phyloP scores from a whole-genome alignment of 2,113 vertebrate species.

The Myxocyprinus asiaticus region DNA sequence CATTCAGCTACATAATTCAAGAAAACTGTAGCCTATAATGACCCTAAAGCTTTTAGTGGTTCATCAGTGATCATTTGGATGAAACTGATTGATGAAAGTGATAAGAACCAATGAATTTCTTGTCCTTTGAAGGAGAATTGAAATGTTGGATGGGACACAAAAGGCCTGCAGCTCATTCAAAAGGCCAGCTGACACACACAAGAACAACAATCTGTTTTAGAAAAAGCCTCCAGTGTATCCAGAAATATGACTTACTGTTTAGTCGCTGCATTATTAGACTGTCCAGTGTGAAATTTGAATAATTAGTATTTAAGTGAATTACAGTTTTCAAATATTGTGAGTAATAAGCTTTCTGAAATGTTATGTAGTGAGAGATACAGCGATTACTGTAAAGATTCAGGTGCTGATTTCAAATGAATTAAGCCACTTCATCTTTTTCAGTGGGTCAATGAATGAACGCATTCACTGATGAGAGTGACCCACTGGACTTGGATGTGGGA shows the following conservation, averaged over 20 bases:
- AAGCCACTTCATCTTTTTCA: constrained; percentile 19
- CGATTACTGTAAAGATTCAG: constrained; percentile 15
- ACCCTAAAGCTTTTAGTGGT: constrained; percentile 17
- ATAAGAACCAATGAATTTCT: constrained; percentile 23
- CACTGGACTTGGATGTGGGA: background rate
- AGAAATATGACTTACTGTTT: background rate
- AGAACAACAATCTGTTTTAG: constrained; percentile 26
- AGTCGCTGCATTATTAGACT: background rate
- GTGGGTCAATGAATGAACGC: constrained; percentile 19
- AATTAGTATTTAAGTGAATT: background rate
- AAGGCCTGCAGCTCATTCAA: background rate
- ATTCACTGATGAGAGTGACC: constrained; percentile 6
- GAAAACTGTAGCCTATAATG: constrained; percentile 9
- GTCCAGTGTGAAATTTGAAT: background rate
- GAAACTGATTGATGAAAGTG: background rate
- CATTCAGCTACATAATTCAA: constrained; percentile 11
- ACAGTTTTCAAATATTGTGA: background rate
- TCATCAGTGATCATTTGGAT: constrained; percentile 11
- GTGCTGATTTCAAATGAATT: constrained; percentile 37
- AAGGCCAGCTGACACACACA: constrained; percentile 39
- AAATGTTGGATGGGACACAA: constrained; percentile 27
- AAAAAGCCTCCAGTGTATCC: constrained; percentile 12
- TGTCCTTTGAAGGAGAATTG: constrained; percentile 10
- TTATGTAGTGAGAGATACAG: background rate
- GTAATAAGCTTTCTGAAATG: constrained; percentile 12